Percentiles rank a stretch among this genome's conserved stretches.
Conservation (phyloP, 2,888 invertebrate genomes). For the Eucriotettix oculatus region DNA sequence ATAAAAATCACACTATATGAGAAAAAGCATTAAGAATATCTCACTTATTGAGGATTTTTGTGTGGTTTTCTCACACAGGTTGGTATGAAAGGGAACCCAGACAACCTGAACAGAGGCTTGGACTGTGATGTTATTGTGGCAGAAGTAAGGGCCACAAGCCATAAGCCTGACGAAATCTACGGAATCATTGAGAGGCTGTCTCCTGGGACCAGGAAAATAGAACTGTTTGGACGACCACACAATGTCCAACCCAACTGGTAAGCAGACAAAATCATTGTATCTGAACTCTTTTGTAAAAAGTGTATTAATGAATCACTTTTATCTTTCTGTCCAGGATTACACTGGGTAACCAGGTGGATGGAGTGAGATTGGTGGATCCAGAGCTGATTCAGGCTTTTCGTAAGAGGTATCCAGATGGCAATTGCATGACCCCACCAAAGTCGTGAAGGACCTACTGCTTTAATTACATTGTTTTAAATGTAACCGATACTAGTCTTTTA, state of each 20-base stretch:
- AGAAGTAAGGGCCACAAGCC: conserved; percentile 92
- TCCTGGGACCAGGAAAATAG: conserved; percentile 92
- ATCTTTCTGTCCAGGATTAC: conserved; percentile 46
- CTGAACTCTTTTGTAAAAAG: not conserved
- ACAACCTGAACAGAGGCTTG: conserved; percentile 76
- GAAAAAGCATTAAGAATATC: too few species aligned
- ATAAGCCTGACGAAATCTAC: conserved; percentile 97
- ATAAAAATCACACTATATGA: too few species aligned
- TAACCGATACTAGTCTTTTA: too few species aligned
- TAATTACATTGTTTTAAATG: too few species aligned
- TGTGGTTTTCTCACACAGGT: conserved; percentile 21
- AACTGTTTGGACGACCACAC: conserved; percentile 90
- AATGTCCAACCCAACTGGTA: conserved; percentile 97
- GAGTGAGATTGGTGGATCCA: conserved; percentile 82
- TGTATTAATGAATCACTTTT: not conserved
- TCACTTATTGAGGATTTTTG: too few species aligned
- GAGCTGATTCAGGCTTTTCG: conserved; percentile 78
- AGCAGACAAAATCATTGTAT: not conserved
- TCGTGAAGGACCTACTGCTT: not conserved
- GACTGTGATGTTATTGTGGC: conserved; percentile 98
- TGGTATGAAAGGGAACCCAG: conserved; percentile 90
- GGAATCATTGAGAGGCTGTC: conserved; percentile 93
- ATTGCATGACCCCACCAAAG: conserved; percentile 35
- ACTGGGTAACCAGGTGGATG: conserved; percentile 91
- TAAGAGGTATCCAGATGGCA: conserved; percentile 85